These are phyloP conservation scores for Ophonus ardosiacus DNA, from an alignment of 2,888 invertebrate species.

Conservation along the genomic window DNA sequence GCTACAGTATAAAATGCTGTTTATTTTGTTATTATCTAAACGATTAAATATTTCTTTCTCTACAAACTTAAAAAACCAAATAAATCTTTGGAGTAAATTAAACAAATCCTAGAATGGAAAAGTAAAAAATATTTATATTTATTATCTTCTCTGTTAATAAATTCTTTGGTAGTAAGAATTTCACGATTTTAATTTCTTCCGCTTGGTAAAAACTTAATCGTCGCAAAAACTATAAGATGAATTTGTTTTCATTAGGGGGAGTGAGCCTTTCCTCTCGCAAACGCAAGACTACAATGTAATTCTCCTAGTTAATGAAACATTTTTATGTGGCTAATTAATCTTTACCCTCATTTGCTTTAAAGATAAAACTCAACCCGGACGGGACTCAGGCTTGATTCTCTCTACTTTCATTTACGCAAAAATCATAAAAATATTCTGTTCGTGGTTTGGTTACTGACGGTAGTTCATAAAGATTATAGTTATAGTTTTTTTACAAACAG, in stretches of 20 bases:
- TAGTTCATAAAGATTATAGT: too few relatives aligned
- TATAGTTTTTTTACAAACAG: too few relatives aligned
- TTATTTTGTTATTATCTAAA: too few relatives aligned
- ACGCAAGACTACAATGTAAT: neutral
- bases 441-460: too few relatives aligned
- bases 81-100: too few relatives aligned
- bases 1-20: too few relatives aligned
- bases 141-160: neutral
- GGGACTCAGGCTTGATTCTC: too few relatives aligned
- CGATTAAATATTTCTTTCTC: too few relatives aligned
- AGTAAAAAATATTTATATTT: neutral
- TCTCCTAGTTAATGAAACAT: conserved; percentile 14
- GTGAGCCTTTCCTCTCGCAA: neutral
- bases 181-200: neutral
- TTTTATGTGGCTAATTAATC: conserved; percentile 29
- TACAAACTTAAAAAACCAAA: too few relatives aligned
- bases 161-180: neutral
- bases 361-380: neutral
- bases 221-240: conserved; percentile 1
- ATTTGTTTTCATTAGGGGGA: conserved; percentile 5
- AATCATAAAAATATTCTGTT: neutral
- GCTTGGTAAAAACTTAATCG: neutral
- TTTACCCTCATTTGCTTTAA: neutral
- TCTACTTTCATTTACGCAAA: neutral
- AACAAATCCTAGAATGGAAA: too few relatives aligned